Conservation (phyloP, 2,113 vertebrate genomes). For the Sciurus niger region DNA sequence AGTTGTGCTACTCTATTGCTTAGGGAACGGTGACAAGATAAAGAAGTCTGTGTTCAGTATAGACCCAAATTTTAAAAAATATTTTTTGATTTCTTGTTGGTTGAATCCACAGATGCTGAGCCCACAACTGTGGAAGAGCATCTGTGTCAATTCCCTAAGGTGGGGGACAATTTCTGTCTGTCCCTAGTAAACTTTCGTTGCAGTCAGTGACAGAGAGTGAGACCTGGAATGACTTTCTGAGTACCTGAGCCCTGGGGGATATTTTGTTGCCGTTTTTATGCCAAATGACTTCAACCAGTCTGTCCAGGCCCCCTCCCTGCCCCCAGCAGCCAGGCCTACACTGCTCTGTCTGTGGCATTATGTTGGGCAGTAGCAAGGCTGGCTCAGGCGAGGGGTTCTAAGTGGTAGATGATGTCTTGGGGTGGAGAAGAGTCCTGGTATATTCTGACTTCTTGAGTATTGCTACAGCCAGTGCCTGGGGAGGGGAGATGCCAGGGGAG, state of each 20-base stretch:
- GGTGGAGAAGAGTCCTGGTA: not conserved
- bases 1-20: not conserved
- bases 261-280: not conserved
- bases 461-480: not conserved
- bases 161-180: not conserved
- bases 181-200: not conserved
- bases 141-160: not conserved
- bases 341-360: not conserved
- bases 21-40: not conserved
- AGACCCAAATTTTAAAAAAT: not conserved
- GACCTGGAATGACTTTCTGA: not conserved
- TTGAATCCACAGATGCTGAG: not conserved
- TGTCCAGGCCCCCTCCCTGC: no score
- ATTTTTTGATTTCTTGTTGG: not conserved
- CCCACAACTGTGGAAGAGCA: not conserved
- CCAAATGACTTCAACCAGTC: not conserved
- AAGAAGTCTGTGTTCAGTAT: not conserved
- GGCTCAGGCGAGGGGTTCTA: not conserved
- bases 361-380: not conserved
- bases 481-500: not conserved
- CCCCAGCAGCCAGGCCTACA: no score
- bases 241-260: not conserved
- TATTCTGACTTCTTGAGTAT: not conserved
- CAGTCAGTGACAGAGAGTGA: not conserved
- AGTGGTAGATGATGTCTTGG: not conserved